Evolutionary conservation across 2,113 vertebrate genomes (phyloP).

Genomic region (Toxostoma redivivum): DNA sequence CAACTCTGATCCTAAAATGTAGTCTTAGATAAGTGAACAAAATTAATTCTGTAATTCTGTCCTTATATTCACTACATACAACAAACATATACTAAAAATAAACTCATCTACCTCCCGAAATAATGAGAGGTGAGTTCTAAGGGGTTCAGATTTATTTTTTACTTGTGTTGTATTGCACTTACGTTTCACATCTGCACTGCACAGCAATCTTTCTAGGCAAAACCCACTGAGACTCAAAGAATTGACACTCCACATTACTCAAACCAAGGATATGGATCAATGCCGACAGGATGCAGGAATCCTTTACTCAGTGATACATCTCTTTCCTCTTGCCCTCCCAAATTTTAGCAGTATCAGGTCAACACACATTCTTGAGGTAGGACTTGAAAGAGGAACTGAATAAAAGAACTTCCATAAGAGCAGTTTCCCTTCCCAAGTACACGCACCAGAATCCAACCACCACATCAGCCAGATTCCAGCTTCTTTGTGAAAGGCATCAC

Average conservation of each 20-base stretch:
- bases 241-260: background rate
- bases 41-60: background rate
- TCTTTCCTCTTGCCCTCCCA: background rate
- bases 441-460: background rate
- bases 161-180: background rate
- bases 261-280: background rate
- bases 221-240: background rate
- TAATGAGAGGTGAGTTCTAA: background rate
- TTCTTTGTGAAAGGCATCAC: background rate
- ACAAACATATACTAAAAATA: background rate
- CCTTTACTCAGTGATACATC: background rate
- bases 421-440: background rate
- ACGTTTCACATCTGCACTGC: background rate
- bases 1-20: background rate
- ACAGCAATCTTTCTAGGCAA: background rate
- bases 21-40: background rate
- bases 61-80: background rate
- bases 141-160: background rate
- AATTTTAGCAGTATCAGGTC: background rate
- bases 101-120: background rate
- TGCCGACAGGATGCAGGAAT: rapidly evolving
- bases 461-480: background rate
- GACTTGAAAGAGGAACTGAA: background rate
- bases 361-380: background rate
- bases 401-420: background rate